Evolutionary conservation across 1,140 invertebrate species (phyloP).

Genomic region (Drosophila bocqueti): DNA sequence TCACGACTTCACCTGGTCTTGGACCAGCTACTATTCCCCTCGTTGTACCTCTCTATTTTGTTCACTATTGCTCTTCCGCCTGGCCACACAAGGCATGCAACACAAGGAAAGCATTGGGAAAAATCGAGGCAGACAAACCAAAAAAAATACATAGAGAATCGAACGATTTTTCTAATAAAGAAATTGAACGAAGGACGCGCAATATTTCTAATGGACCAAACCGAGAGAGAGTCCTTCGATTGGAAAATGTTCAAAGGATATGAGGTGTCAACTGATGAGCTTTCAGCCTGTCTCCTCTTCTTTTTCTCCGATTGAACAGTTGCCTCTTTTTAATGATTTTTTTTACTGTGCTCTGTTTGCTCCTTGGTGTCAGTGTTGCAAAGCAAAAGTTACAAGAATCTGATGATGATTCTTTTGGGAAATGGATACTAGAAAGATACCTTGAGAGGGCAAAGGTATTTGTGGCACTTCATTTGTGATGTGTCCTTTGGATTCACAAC

Average conservation of each 20-base stretch:
- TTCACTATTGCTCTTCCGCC: conserved; percentile 51
- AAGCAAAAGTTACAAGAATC: conserved; percentile 22
- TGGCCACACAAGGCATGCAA: conserved; percentile 39
- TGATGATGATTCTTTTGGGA: conserved; percentile 16
- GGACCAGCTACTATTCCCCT: conserved; percentile 7
- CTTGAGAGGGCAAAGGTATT: conserved; percentile 13
- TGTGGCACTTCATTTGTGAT: conserved; percentile 20
- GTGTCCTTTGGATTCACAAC: conserved; percentile 16
- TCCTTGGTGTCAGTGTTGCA: conserved; percentile 23
- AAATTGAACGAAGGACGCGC: conserved; percentile 72
- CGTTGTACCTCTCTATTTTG: not conserved
- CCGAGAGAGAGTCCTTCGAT: conserved; percentile 50
- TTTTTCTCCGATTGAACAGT: conserved; percentile 12
- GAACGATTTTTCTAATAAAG: conserved; percentile 74
- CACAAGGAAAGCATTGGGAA: conserved; percentile 36
- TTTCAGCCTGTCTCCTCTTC: not conserved
- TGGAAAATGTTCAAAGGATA: conserved; percentile 81
- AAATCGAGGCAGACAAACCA: conserved; percentile 15
- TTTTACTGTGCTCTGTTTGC: conserved; percentile 9
- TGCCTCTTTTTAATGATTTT: conserved; percentile 5
- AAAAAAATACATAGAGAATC: not conserved
- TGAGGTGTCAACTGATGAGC: conserved; percentile 72
- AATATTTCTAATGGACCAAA: conserved; percentile 76
- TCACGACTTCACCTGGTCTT: conserved; percentile 60
- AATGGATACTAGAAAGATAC: conserved; percentile 15